Evolutionary conservation across 1,140 invertebrate species (phyloP), one percentile per base, ranked within the genome.

Genomic region (Homarus americanus): DNA sequence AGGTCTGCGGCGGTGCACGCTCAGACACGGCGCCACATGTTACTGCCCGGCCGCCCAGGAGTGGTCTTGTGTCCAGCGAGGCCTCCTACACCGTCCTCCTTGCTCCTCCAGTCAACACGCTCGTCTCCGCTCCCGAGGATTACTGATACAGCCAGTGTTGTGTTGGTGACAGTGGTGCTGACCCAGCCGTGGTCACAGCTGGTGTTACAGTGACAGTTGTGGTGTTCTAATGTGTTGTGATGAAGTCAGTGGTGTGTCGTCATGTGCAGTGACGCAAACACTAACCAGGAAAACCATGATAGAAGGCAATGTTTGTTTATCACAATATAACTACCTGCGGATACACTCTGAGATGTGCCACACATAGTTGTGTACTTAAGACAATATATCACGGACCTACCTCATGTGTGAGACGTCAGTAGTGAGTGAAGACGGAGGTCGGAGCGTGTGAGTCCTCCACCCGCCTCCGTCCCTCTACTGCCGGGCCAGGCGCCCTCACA

Each of bases 1-100:
- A 82, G 79, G 87, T 69, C 66, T n/a, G 78, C 15, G 53, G 79
- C 34, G 24, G 44, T 41, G 69, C 87, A 82, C 24, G 87, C 78
- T 90, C 28, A 44, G 87, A 90, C 87, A 90, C 24, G 87, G 87
- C 40, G 32, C 32, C 66, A 49, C 87, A 80, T 32, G 87, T 80
- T 82, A 40, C 36, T 34, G 58, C 87, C 63, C 79, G 86, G 34
- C 40, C n/a, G 5, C 28, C 38, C n/a, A n/a, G 40, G 28, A 89
- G 34, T 63, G 58, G 58, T 41, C 40, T 15, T 34, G 17, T 63
- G 10, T 28, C 72, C 53, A 53, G 10, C 73, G 20, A 44, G 20
- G 9, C 12, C 72, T 72, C 36, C 69, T 17, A 17, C n/a, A 24
- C 34, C 49, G 44, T 63, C 34, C 36, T 32, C 41, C 34, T 1